Base-by-base conservation (phyloP, 2,113 vertebrate genomes). In the Tragelaphus buxtoni region DNA sequence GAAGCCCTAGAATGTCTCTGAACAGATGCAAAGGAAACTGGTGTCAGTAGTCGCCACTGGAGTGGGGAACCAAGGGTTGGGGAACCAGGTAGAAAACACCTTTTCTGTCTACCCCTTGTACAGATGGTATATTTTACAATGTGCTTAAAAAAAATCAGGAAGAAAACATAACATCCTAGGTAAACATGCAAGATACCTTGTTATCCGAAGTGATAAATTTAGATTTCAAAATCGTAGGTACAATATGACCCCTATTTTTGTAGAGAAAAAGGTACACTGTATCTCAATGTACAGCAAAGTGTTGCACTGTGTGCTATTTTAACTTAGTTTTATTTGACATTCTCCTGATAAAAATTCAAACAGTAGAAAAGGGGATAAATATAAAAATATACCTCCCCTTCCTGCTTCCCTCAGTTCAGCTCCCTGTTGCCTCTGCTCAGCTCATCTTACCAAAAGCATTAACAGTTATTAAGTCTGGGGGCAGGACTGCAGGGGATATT, bases 161-260 rank as follows among this genome's bases (percentile, higher is more conserved):
- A 61, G 47, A 79, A 88, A 61, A 87, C 14, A 18, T 51, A 90
- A 72, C 74, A 95, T 45, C 35, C 28, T 56, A 17, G 88, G 56
- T 94, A 94, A 63, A 39, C 18, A 74, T 58, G 87, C 24, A 88
- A 76, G 69, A 49, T 92, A 82, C 30, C n/a, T 79, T 45, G 17
- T 93, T 82, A 89, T 82, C 76, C 12, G 4, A 88, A 42, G 55
- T 72, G 72, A 96, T 94, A 85, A 96, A 95, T 56, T 91, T 58
- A 91, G 55, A 51, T 77, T 95, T 97, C 51, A 91, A 91, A 82
- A 77, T 61, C 8, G 0, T 42, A 88, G 89, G 53, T 85, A 89
- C 45, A 79, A 55, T n/a, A 60, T 26, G 55, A 91, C 30, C 81
- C 17, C 32, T 84, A 11, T 93, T 93, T 93, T 72, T 82, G 17